Evolutionary conservation across 2,888 invertebrate species (phyloP).

Genomic region (Chrysodeixis includens): DNA sequence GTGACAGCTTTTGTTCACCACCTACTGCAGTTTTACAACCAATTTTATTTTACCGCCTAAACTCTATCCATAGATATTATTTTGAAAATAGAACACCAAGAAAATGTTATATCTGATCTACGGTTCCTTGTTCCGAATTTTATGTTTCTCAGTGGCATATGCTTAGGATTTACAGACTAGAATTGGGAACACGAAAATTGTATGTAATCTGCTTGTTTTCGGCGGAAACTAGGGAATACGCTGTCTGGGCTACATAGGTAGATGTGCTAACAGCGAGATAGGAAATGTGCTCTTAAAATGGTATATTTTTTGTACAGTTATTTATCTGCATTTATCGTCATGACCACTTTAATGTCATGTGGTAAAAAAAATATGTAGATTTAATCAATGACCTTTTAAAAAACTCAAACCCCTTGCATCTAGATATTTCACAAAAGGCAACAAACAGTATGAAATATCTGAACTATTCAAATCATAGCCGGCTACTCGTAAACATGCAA

Average conservation of each 20-base stretch:
- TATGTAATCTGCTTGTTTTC: slow-evolving; percentile 6
- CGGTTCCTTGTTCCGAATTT: slow-evolving; percentile 7
- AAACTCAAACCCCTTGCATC: no score
- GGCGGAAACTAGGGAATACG: neutral
- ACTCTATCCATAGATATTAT: neutral
- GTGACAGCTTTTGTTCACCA: neutral
- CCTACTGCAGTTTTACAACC: no score
- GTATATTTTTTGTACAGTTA: neutral
- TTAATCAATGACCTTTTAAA: no score
- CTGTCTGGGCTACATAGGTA: neutral
- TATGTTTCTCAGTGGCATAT: slow-evolving; percentile 18
- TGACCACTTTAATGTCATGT: no score
- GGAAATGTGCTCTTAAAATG: neutral
- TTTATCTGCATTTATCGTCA: no score
- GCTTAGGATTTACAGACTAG: slow-evolving; percentile 15
- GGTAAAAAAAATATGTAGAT: no score
- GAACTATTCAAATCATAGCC: no score
- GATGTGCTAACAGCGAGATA: neutral
- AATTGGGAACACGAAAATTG: slow-evolving; percentile 24
- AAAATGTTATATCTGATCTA: slow-evolving; percentile 15
- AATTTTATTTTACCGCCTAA: no score
- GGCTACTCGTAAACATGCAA: neutral
- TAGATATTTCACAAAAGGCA: no score
- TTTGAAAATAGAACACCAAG: slow-evolving; percentile 4
- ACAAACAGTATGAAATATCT: no score